Conservation (phyloP, 2,888 invertebrate genomes). For the Macaria liturata region DNA sequence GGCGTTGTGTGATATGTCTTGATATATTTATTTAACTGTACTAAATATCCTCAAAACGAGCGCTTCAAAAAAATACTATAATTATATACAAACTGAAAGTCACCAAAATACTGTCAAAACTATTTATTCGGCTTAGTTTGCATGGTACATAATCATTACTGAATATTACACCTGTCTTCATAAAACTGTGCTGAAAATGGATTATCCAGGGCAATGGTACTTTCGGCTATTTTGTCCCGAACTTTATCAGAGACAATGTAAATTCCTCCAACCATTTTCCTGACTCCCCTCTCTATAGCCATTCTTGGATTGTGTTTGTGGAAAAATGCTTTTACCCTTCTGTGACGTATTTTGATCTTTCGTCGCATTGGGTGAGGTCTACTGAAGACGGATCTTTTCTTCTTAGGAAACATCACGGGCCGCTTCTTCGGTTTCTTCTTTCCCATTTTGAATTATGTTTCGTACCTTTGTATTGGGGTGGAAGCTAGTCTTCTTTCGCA, state of each 20-base stretch:
- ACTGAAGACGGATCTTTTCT: conserved; percentile 61
- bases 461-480: conserved; percentile 6
- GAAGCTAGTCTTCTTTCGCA: conserved; percentile 10
- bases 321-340: conserved; percentile 59
- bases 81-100: neutral
- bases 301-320: conserved; percentile 56
- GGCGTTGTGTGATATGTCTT: no score
- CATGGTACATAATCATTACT: conserved; percentile 35
- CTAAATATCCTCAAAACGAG: no score
- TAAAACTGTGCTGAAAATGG: conserved; percentile 66
- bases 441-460: conserved; percentile 46
- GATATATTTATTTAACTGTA: no score
- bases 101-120: conserved; percentile 8
- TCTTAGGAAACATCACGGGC: conserved; percentile 48
- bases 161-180: conserved; percentile 60
- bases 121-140: conserved; percentile 13
- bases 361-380: conserved; percentile 63
- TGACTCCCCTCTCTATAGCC: conserved; percentile 47
- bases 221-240: conserved; percentile 63
- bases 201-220: conserved; percentile 59
- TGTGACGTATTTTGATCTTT: conserved; percentile 57
- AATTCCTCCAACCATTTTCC: conserved; percentile 56
- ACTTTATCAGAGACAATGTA: conserved; percentile 63
- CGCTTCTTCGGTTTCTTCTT: conserved; percentile 49
- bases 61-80: neutral